phyloP scores from a whole-genome alignment of 1,140 invertebrate genomes.

The Megalopta genalis region DNA sequence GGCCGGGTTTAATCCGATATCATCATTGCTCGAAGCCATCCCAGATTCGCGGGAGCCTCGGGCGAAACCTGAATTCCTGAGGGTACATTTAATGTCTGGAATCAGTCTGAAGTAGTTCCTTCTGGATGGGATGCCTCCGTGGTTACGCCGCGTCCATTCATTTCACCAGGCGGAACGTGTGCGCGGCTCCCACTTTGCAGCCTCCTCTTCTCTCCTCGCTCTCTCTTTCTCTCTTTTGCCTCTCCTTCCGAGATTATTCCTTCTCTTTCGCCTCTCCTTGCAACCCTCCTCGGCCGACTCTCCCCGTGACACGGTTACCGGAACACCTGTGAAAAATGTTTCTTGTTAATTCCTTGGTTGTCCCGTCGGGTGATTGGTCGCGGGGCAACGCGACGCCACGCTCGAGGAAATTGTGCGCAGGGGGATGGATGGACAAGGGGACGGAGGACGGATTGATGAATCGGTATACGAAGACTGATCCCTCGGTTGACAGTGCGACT shows the following conservation, averaged over 20 bases:
- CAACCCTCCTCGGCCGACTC: no score
- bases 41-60: constrained; percentile 63
- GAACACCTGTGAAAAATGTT: constrained; percentile 42
- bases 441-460: neutral
- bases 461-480: neutral
- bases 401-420: neutral
- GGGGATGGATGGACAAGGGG: neutral
- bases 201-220: no score
- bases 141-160: constrained; percentile 56
- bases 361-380: neutral
- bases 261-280: neutral
- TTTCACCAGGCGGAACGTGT: constrained; percentile 30
- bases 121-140: constrained; percentile 33
- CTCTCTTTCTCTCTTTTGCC: no score
- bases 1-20: constrained; percentile 57
- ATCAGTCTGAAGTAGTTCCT: constrained; percentile 35
- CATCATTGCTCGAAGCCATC: constrained; percentile 59
- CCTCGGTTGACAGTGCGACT: neutral
- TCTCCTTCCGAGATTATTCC: neutral
- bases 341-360: constrained; percentile 10
- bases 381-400: neutral
- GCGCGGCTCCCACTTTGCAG: neutral
- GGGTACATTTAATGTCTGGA: constrained; percentile 58
- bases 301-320: neutral
- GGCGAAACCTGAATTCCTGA: constrained; percentile 55